Evolutionary conservation across 2,797 vertebrate genomes (phyloP).

Genomic region (Galaxias olidus): DNA sequence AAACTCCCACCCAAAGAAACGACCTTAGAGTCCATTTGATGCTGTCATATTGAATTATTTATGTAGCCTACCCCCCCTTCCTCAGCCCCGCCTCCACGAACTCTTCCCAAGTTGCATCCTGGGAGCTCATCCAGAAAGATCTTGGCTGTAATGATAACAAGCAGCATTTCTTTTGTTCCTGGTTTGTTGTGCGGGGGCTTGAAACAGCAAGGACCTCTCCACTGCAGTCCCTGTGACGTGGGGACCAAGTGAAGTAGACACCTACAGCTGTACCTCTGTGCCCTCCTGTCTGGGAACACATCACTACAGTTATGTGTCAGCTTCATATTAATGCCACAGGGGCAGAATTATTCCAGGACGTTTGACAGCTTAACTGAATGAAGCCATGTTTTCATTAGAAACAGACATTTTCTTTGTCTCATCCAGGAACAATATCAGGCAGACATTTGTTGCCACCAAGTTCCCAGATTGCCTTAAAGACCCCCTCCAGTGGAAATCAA

Average conservation of each 20-base stretch:
- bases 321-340: slow-evolving; percentile 33
- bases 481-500: no score
- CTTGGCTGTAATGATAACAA: slow-evolving; percentile 65
- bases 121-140: slow-evolving; percentile 62
- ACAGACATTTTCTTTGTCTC: not conserved
- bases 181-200: slow-evolving; percentile 21
- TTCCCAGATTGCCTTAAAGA: no score
- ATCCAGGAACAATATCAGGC: not conserved
- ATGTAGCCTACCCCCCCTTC: slow-evolving; percentile 39
- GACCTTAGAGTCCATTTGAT: slow-evolving; percentile 57
- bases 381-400: not conserved
- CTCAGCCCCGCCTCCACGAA: slow-evolving; percentile 26
- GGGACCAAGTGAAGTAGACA: slow-evolving; percentile 61
- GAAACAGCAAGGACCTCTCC: slow-evolving; percentile 49
- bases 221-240: slow-evolving; percentile 38
- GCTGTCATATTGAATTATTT: slow-evolving; percentile 68
- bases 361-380: slow-evolving; percentile 32
- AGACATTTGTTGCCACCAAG: not conserved
- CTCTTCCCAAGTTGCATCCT: slow-evolving; percentile 44
- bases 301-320: slow-evolving; percentile 29
- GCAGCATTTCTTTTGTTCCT: slow-evolving; percentile 67
- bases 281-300: slow-evolving; percentile 46
- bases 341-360: slow-evolving; percentile 7
- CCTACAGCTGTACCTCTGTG: slow-evolving; percentile 60
- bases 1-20: slow-evolving; percentile 23